phyloP scores from a whole-genome alignment of 2,113 vertebrate species.

The Parus major region DNA sequence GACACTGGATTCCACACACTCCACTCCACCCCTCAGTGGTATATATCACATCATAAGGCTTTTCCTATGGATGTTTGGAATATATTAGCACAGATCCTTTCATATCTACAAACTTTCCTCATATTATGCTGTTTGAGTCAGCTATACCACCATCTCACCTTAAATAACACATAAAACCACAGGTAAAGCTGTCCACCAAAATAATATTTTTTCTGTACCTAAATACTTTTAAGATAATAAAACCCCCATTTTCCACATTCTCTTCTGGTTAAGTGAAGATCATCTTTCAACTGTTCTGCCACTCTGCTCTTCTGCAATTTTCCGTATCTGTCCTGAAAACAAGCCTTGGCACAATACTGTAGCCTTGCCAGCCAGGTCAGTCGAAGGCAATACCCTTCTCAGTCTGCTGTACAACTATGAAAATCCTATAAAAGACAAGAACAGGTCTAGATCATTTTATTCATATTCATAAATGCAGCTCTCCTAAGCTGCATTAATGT shows the following conservation, averaged over 20 bases:
- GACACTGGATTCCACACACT: not conserved
- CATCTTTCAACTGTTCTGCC: not conserved
- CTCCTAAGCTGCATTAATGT: not conserved
- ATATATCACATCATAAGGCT: not conserved
- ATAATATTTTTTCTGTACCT: not conserved
- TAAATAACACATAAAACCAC: not conserved
- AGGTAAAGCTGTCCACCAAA: not conserved
- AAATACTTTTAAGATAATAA: not conserved
- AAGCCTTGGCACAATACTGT: not conserved
- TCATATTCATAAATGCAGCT: not conserved
- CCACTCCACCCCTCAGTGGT: rapidly evolving
- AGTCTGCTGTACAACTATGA: not conserved
- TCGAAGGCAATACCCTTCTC: not conserved
- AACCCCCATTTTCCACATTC: rapidly evolving
- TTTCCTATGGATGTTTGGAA: not conserved
- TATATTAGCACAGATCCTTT: not conserved
- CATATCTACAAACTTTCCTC: not conserved
- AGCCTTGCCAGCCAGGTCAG: not conserved
- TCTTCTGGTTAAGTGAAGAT: not conserved
- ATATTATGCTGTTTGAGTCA: not conserved
- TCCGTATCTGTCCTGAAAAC: not conserved
- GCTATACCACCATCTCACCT: not conserved
- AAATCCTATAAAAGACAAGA: not conserved
- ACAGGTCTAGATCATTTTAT: not conserved
- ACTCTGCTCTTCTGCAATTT: not conserved